Evolutionary conservation across 2,888 invertebrate species (phyloP).

Genomic region (Drosophila anomalata): DNA sequence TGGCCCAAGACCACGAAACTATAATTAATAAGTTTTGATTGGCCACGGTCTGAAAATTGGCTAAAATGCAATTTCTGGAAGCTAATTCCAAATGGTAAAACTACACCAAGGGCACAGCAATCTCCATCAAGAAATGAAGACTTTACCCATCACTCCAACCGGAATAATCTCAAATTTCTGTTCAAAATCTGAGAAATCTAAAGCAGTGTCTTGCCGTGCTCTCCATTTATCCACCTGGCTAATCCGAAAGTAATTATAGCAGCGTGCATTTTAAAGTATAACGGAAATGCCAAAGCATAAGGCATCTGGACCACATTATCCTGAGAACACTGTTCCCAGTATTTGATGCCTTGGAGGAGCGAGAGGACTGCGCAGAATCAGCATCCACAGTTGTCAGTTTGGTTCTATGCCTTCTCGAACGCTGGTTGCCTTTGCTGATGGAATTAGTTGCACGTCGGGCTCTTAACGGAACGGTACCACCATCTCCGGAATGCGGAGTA

Average conservation of each 20-base stretch:
- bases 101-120: background rate
- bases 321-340: slow-evolving; percentile 55
- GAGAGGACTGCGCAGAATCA: slow-evolving; percentile 59
- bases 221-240: slow-evolving; percentile 25
- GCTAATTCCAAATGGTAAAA: background rate
- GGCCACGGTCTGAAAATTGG: background rate
- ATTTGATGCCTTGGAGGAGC: slow-evolving; percentile 14
- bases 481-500: slow-evolving; percentile 31
- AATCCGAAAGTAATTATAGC: slow-evolving; percentile 35
- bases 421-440: slow-evolving; percentile 21
- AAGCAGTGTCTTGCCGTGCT: background rate
- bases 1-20: background rate
- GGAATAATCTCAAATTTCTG: slow-evolving; percentile 17
- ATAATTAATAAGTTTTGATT: slow-evolving; percentile 7
- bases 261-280: slow-evolving; percentile 33
- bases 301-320: slow-evolving; percentile 28
- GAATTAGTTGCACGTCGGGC: slow-evolving; percentile 66
- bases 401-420: slow-evolving; percentile 7
- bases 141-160: slow-evolving; percentile 7
- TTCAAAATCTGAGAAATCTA: background rate
- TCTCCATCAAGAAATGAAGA: slow-evolving; percentile 6
- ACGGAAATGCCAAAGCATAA: slow-evolving; percentile 37
- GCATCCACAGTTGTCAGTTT: slow-evolving; percentile 42
- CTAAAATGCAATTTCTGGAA: background rate
- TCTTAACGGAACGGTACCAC: slow-evolving; percentile 65